Percentiles rank a stretch among this genome's conserved stretches.
Conservation (phyloP, 2,797 vertebrate genomes). For the Enteromius afrohamiltoni region DNA sequence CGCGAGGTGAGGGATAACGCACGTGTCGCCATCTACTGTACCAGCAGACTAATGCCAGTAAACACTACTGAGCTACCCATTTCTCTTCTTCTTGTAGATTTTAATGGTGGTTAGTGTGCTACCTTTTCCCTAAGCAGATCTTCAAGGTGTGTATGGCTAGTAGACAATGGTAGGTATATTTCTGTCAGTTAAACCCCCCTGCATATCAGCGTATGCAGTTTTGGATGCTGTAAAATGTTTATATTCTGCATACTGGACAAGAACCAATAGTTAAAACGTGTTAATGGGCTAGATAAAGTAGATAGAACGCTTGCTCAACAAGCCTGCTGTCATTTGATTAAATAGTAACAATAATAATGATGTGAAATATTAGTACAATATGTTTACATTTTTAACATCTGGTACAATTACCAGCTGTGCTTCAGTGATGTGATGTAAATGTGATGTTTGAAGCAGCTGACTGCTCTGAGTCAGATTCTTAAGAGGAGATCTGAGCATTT, state of each 20-base stretch:
- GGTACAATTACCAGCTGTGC: neutral
- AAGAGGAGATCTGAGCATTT: neutral
- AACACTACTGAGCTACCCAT: neutral
- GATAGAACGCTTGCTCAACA: neutral
- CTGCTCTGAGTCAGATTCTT: neutral
- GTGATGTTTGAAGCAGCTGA: neutral
- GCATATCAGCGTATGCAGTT: neutral
- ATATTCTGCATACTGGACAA: neutral
- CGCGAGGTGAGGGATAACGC: neutral
- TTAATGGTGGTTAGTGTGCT: neutral
- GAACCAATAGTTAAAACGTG: neutral
- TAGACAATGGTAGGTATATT: neutral
- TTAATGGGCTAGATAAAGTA: neutral
- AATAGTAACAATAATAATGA: neutral
- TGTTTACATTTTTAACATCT: too few relatives aligned
- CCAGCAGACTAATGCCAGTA: too few relatives aligned
- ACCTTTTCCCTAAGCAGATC: neutral
- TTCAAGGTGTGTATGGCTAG: neutral
- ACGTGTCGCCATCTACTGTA: constrained; percentile 34
- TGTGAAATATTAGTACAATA: neutral
- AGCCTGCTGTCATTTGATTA: neutral
- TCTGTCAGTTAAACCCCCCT: neutral
- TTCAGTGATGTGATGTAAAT: neutral
- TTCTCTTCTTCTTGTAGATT: too few relatives aligned
- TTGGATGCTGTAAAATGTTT: neutral